Conservation (phyloP, 1,140 invertebrate genomes). For the Cephus cinctus region DNA sequence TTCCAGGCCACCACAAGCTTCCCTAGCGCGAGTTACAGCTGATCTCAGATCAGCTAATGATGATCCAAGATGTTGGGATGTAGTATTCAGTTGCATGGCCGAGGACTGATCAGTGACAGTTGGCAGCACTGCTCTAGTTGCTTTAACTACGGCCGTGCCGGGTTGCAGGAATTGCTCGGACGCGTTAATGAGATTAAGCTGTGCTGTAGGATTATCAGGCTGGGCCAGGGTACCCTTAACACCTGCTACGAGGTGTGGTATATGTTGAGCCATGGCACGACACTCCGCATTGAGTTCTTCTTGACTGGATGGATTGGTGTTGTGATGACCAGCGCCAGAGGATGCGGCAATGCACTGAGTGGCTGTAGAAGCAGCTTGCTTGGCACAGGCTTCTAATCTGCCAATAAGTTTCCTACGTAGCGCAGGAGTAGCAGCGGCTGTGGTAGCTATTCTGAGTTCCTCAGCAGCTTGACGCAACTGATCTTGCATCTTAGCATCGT, state of each 20-base stretch:
- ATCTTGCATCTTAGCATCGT: constrained; percentile 82
- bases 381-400: constrained; percentile 77
- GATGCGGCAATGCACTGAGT: constrained; percentile 88
- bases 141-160: constrained; percentile 69
- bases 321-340: constrained; percentile 74
- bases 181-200: constrained; percentile 82
- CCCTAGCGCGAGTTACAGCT: constrained; percentile 79
- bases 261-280: constrained; percentile 72
- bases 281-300: constrained; percentile 79
- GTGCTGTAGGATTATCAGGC: constrained; percentile 72
- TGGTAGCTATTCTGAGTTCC: constrained; percentile 86
- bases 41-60: constrained; percentile 79
- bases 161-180: constrained; percentile 83
- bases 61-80: constrained; percentile 72
- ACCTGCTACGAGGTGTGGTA: constrained; percentile 80
- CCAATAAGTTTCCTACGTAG: constrained; percentile 77
- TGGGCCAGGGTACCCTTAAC: constrained; percentile 72
- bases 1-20: constrained; percentile 86
- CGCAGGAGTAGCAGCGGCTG: constrained; percentile 75
- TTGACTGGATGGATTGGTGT: constrained; percentile 67
- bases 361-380: constrained; percentile 83
- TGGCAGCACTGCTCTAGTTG: constrained; percentile 80
- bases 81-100: constrained; percentile 67
- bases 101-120: constrained; percentile 81
- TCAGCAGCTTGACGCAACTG: constrained; percentile 85